Conservation (phyloP, 2,888 invertebrate species). For the Callyntrura guangdongensis region DNA sequence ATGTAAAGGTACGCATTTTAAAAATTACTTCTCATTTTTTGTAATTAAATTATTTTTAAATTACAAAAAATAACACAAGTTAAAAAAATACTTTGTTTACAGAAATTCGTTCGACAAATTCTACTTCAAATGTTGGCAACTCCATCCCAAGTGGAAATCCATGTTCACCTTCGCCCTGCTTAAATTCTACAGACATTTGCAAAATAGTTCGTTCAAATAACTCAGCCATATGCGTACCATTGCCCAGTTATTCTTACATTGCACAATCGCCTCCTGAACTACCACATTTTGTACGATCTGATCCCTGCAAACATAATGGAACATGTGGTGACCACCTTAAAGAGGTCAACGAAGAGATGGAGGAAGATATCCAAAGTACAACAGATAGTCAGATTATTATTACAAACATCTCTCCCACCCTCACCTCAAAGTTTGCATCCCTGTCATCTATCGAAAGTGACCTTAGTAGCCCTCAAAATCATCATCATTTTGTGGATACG, state of each 20-base stretch:
- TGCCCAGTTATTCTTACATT: not conserved
- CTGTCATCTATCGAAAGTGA: not conserved
- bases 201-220: conserved; percentile 42
- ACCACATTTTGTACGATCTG: conserved; percentile 8
- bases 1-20: conserved; percentile 47
- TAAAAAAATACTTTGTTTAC: not conserved
- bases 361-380: not conserved
- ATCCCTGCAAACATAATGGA: not conserved
- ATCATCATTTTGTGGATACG: not conserved
- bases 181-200: conserved; percentile 27
- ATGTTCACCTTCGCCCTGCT: conserved; percentile 56
- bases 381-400: not conserved
- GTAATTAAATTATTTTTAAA: too few species aligned
- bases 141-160: conserved; percentile 19
- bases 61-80: too few species aligned
- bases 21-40: too few species aligned
- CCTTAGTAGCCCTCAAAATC: not conserved
- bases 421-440: not conserved
- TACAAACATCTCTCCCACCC: too few species aligned
- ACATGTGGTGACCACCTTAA: conserved; percentile 1
- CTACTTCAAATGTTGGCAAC: not conserved
- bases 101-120: not conserved
- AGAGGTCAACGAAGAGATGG: conserved; percentile 6
- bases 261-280: not conserved
- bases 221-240: conserved; percentile 39